These are phyloP conservation scores for Bubo blakistoni DNA, from an alignment of 2,113 vertebrate species.

Conservation along the genomic window DNA sequence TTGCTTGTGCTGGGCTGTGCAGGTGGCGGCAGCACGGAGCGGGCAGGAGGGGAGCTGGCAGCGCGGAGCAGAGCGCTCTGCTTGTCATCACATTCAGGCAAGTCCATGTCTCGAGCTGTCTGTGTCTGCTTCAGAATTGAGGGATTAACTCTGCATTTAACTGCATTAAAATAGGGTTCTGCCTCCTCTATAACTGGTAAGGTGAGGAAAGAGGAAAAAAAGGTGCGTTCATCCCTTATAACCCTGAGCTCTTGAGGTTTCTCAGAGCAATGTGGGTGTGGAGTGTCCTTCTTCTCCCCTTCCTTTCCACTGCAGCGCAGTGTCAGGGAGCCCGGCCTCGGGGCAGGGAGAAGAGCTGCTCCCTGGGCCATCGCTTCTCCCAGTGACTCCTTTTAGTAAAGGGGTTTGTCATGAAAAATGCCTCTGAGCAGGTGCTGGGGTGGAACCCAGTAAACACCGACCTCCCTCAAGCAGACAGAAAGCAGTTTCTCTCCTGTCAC, in stretches of 20 bases:
- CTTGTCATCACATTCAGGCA: background rate
- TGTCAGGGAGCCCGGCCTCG: background rate
- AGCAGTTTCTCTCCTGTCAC: background rate
- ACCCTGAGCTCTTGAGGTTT: background rate
- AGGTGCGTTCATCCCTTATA: accelerated
- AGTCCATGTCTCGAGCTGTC: background rate
- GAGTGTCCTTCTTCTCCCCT: background rate
- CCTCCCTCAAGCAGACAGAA: background rate
- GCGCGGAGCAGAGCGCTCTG: background rate
- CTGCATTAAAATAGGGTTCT: background rate
- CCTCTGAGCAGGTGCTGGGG: background rate
- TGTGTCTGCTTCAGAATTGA: background rate
- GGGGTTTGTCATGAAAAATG: background rate
- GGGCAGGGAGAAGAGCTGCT: background rate
- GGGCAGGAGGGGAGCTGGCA: accelerated
- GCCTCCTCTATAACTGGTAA: background rate
- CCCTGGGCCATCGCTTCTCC: accelerated
- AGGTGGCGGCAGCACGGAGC: accelerated
- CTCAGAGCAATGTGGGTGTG: background rate
- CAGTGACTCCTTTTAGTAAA: background rate
- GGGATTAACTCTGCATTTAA: background rate
- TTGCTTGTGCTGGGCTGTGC: background rate
- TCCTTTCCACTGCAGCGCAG: background rate
- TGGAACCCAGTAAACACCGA: background rate
- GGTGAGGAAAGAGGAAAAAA: background rate